Evolutionary conservation across 2,888 invertebrate genomes (phyloP).

Genomic region (Drosophila borealis): DNA sequence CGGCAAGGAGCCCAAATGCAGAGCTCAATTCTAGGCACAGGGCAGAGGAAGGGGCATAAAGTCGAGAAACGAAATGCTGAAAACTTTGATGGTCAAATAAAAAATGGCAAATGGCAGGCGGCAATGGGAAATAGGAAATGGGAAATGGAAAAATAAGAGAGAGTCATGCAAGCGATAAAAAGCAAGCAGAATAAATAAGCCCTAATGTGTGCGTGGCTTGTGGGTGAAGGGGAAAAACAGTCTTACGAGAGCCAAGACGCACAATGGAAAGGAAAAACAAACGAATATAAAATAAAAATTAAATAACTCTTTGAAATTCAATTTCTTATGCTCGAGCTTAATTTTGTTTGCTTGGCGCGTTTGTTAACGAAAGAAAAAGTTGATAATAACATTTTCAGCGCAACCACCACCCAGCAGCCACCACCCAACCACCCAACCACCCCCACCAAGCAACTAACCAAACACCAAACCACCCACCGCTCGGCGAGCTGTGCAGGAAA

Average conservation of each 20-base stretch:
- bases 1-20: neutral
- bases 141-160: constrained; percentile 14
- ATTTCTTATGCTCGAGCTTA: constrained; percentile 65
- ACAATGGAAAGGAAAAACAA: constrained; percentile 1
- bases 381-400: constrained; percentile 52
- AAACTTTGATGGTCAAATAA: constrained; percentile 6
- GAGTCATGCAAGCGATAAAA: constrained; percentile 14
- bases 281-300: constrained; percentile 17
- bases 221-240: neutral
- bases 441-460: constrained; percentile 11
- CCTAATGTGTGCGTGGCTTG: constrained; percentile 9
- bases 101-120: constrained; percentile 26
- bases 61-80: constrained; percentile 3
- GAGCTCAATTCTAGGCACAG: neutral
- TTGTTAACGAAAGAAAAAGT: constrained; percentile 38
- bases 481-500: constrained; percentile 17
- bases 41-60: neutral
- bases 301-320: constrained; percentile 77
- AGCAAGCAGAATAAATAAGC: constrained; percentile 40
- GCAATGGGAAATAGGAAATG: constrained; percentile 19
- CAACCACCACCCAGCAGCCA: constrained; percentile 10
- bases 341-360: constrained; percentile 62
- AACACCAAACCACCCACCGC: constrained; percentile 15
- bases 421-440: constrained; percentile 6
- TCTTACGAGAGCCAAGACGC: constrained; percentile 7